phyloP scores from a whole-genome alignment of 2,797 vertebrate genomes.

The Pseudochirops cupreus region DNA sequence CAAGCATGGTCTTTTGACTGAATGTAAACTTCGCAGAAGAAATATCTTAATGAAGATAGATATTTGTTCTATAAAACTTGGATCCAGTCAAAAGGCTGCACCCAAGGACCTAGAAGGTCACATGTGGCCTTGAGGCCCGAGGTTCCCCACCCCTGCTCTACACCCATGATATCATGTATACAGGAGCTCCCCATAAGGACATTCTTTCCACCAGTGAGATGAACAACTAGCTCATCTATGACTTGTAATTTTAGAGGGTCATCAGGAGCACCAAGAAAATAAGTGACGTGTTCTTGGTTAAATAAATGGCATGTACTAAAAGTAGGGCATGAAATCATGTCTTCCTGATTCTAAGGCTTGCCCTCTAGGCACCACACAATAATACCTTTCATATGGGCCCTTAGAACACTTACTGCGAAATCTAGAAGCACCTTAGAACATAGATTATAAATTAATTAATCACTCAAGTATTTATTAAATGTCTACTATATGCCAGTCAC shows the following conservation, averaged over 20 bases:
- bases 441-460: neutral
- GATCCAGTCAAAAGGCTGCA: no score
- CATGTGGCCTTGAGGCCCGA: no score
- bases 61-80: no score
- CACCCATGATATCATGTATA: neutral
- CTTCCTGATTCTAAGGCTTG: neutral
- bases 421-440: neutral
- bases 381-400: neutral
- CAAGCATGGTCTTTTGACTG: no score
- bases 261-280: neutral
- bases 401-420: neutral
- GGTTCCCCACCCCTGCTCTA: no score
- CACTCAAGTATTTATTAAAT: neutral
- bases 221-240: neutral
- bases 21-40: no score
- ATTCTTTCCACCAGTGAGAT: neutral
- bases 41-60: no score
- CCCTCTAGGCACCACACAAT: neutral
- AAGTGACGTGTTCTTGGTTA: neutral
- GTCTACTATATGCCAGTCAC: neutral
- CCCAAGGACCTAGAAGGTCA: no score
- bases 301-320: neutral
- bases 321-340: neutral
- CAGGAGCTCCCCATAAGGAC: neutral
- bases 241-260: neutral